Evolutionary conservation across 2,888 invertebrate genomes (phyloP), one percentile per base, ranked within the genome.

Genomic region (Thyatira batis): DNA sequence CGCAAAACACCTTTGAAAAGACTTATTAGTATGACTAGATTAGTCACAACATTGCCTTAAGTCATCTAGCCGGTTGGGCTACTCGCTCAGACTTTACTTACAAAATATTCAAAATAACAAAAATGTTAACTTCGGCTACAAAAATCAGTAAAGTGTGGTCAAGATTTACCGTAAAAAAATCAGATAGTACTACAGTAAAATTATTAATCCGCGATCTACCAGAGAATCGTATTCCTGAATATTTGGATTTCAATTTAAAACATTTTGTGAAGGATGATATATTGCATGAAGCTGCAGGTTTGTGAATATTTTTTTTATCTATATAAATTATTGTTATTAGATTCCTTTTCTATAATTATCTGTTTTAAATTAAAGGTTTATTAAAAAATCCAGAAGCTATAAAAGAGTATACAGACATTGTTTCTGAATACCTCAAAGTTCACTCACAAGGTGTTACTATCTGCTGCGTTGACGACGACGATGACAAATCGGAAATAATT

Each of bases 141-240:
- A 17, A 27, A 4, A 13, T 45, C 4, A 20, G 49, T 5, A 58
- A 49, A 55, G 50, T 55, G 8, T 68, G 68, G 65, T 54, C 48
- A 21, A 55, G 50, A 45, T 61, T 67, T 23, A 45, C 54, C n/a
- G 51, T 44, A 0, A 58, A 51, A 27, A 57, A 43, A 0, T 50
- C 55, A 51, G 71, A 67, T 27, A n/a, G n/a, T n/a, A 44, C 25
- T 13, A 53, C 48, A 8, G 0, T 63, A 1, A 65, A 65, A 17
- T 61, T 71, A 21, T 56, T 65, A 0, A 61, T 72, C 27, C 59
- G 65, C 20, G 67, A 64, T 46, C 20, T 67, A 13, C 67, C 69
- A 1, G 45, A 51, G n/a, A 50, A 67, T 50, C 55, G 61, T 5
- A 33, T 66, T 21, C 66, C 64, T 21, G 69, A 71, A 21, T 63